Evolutionary conservation across 37 sponge, comb jelly and placozoan genomes (phyloP), one percentile per base, ranked within the genome.

Genomic region (Beroe forskalii): DNA sequence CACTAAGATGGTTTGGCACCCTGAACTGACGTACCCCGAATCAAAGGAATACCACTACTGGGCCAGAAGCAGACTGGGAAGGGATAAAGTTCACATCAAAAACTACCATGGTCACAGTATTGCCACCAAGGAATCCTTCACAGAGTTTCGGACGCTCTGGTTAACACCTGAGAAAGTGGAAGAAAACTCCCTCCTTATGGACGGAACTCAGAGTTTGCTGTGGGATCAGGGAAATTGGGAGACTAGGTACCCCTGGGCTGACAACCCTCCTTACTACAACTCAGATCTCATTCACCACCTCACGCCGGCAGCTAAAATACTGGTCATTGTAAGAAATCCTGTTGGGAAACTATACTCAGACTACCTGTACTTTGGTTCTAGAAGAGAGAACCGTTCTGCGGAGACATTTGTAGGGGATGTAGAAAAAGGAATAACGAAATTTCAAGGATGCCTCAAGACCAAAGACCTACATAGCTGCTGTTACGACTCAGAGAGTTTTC

Each of bases 21-120:
- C 36, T 8, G 75, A 72, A 3, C 14, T 72, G 14, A 30, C 35
- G 4, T 22, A 20, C 4, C 75, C 75, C 33, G 20, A 6, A 1
- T 35, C 39, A 17, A 72, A 72, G 38, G 75, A 72, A 20, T 35
- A 72, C 40, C 75, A 72, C 40, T 72, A 72, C 75, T 72, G 75
- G 75, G 40, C 75, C 4, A 72, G 75, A 37, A 22, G 2, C 6
- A 32, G 75, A 32, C 75, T 72, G 38, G 75, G 75, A 35, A 72
- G 30, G 30, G 1, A 2, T 8, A 32, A 35, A 3, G 8, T 35
- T 32, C 75, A 72, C 40, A 35, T 72, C 1, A 3, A 3, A 35
- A 3, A 32, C n/a, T n/a, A n/a, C n/a, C n/a, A n/a, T n/a, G n/a
- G n/a, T n/a, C n/a, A n/a, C n/a, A n/a, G n/a, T n/a, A n/a, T n/a